phyloP scores from a whole-genome alignment of 2,113 vertebrate genomes.

The Cyprinodon variegatus region DNA sequence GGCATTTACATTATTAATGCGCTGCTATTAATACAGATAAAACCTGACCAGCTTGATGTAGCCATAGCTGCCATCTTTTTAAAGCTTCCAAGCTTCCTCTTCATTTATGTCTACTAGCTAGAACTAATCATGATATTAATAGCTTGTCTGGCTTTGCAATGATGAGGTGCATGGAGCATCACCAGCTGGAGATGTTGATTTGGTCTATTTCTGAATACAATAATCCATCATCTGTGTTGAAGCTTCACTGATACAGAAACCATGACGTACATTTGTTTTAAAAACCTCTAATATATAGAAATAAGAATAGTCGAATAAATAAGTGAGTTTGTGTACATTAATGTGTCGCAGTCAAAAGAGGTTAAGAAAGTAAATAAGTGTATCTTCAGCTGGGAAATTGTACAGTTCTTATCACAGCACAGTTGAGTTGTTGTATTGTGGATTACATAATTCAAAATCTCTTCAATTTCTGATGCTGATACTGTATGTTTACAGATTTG shows the following conservation, averaged over 20 bases:
- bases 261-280: neutral
- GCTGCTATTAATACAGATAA: neutral
- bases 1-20: neutral
- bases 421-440: slow-evolving; percentile 10
- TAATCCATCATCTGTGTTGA: slow-evolving; percentile 33
- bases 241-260: slow-evolving; percentile 19
- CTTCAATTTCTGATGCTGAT: slow-evolving; percentile 16
- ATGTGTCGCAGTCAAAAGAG: neutral
- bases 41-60: neutral
- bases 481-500: slow-evolving; percentile 30
- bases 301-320: slow-evolving; percentile 4
- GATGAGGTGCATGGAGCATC: slow-evolving; percentile 45
- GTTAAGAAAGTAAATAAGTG: neutral
- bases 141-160: slow-evolving; percentile 50
- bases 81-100: slow-evolving; percentile 7
- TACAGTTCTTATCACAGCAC: slow-evolving; percentile 3
- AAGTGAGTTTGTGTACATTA: neutral
- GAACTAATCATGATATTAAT: slow-evolving; percentile 49
- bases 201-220: slow-evolving; percentile 26
- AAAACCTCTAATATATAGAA: slow-evolving; percentile 22
- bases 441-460: slow-evolving; percentile 34
- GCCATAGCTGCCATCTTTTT: neutral
- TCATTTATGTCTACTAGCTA: slow-evolving; percentile 9
- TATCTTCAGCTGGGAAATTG: neutral
- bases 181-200: slow-evolving; percentile 45